Conservation (phyloP, 2,113 vertebrate genomes). For the Myiopsitta monachus region DNA sequence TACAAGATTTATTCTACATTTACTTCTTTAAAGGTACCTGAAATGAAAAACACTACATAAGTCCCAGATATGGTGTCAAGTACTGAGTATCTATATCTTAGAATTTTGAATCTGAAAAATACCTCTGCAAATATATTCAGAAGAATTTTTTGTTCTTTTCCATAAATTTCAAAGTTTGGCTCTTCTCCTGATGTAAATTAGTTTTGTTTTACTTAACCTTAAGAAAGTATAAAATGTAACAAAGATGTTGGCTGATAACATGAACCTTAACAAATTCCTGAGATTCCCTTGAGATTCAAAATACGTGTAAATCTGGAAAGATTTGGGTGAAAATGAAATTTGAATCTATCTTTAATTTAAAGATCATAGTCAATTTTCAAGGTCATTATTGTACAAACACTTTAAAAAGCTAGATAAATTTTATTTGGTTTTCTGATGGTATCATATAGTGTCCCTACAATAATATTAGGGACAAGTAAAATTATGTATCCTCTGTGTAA, state of each 20-base stretch:
- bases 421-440: not conserved
- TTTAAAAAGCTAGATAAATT: not conserved
- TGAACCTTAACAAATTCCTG: not conserved
- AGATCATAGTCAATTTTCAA: not conserved
- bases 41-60: not conserved
- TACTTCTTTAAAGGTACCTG: not conserved
- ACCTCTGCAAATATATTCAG: not conserved
- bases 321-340: not conserved
- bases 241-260: not conserved
- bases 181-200: not conserved
- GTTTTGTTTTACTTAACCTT: not conserved
- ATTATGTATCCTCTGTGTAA: not conserved
- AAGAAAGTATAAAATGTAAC: not conserved
- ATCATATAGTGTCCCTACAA: not conserved
- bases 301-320: not conserved
- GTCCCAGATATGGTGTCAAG: not conserved
- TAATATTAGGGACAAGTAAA: not conserved
- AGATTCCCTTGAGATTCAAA: not conserved
- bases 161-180: not conserved
- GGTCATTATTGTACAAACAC: not conserved
- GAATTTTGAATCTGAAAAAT: not conserved
- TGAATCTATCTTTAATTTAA: not conserved
- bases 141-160: not conserved
- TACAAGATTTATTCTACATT: slow-evolving; percentile 68
- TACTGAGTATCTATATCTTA: not conserved